Conservation (phyloP, 2,888 invertebrate genomes). For the Chloroclystis v-ata region DNA sequence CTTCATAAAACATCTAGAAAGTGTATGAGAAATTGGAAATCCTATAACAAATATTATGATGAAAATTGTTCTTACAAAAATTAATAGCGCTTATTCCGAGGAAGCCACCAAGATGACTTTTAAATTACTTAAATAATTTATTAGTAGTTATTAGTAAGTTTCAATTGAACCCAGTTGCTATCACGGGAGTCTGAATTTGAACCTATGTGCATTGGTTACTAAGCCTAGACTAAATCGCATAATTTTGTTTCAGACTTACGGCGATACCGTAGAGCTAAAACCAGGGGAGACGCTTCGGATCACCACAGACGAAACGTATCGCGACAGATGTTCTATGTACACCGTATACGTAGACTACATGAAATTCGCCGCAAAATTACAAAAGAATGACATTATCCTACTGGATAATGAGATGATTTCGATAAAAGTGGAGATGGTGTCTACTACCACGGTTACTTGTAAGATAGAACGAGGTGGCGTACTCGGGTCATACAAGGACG, state of each 20-base stretch:
- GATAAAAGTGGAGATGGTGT: constrained; percentile 80
- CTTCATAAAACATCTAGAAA: too few species aligned
- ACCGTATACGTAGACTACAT: constrained; percentile 77
- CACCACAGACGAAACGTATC: constrained; percentile 77
- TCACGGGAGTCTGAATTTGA: too few species aligned
- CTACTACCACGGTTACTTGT: constrained; percentile 61
- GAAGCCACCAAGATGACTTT: too few species aligned
- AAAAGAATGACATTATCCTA: constrained; percentile 66
- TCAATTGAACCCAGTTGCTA: too few species aligned
- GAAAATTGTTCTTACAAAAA: too few species aligned
- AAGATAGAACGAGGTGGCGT: constrained; percentile 60
- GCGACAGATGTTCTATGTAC: constrained; percentile 73
- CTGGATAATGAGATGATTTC: constrained; percentile 85
- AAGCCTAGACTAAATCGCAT: too few species aligned
- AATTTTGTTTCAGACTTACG: constrained; percentile 49
- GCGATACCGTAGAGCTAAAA: constrained; percentile 55
- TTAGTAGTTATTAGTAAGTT: too few species aligned
- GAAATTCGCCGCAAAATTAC: constrained; percentile 67
- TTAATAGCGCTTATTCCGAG: too few species aligned
- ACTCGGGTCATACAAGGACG: constrained; percentile 62
- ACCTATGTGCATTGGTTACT: too few species aligned
- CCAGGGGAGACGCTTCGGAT: constrained; percentile 65
- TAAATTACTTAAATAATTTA: too few species aligned
- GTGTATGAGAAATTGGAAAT: too few species aligned
- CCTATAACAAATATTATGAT: too few species aligned